Base-by-base conservation (phyloP, 2,797 vertebrate genomes). In the Sandelia bainsii region DNA sequence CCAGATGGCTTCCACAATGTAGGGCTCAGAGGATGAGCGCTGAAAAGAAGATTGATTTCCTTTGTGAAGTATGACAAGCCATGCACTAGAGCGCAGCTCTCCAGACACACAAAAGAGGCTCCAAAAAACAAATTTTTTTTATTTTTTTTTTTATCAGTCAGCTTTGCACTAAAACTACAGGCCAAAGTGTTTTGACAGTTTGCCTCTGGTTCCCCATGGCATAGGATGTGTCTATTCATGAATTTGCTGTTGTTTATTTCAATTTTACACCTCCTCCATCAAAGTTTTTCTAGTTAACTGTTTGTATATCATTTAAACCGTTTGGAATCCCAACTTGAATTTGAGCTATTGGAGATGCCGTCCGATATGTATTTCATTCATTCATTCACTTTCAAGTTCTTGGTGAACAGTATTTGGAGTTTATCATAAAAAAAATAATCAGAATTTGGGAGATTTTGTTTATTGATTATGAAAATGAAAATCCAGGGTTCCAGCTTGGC, bases 1-100 rank as follows among this genome's bases (percentile, higher is more conserved):
- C 91, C 93, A 94, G 93, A 94, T 94, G 92, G 89, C 84, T 89
- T 84, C 76, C 85, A 91, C 90, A 89, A 91, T 86, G 83, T 81
- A 75, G 81, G 89, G 83, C 90, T 93, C 89, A 87, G 86, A 92
- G 90, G 86, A 91, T 86, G 87, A 92, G 79, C 66, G 46, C 82
- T 90, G 88, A 93, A 93, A 93, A 93, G 89, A 93, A 93, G 93
- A 94, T 94, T 93, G 93, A 94, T 95, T 94, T 94, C 90, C 89
- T 94, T 92, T 92, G 90, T 92, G 83, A 83, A 84, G 88, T 89
- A 90, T 90, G 91, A 94, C 91, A 93, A 92, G 91, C 81, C 89
- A 83, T 86, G 87, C 88, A 81, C 87, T 88, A 62, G 83, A 90
- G 91, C 89, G 51, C 85, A 79, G 83, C 90, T 91, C 88, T 90